Base-by-base conservation (phyloP, 2,888 invertebrate genomes). In the Chrysolina haemoptera region DNA sequence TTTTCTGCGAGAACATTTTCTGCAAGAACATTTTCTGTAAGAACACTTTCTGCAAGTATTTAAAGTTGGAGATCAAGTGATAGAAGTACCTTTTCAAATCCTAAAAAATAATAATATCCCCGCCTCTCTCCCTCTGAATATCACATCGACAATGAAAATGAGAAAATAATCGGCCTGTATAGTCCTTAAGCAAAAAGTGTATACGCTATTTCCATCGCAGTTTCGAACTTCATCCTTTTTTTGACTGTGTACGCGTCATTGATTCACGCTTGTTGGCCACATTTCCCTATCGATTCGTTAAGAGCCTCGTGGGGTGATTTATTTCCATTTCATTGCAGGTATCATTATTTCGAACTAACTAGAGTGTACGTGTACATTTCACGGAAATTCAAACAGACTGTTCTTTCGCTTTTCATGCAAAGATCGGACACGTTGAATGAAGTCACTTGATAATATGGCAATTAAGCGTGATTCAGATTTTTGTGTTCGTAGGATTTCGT, bases 351-450 rank as follows among this genome's bases (percentile, higher is more conserved):
- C 16, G 20, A 53, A 20, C 53, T 53, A 53, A 53, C 48, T 1
- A 4, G 18, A 11, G 14, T 20, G 12, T 53, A 22, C 18, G 53
- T 53, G 53, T 53, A 53, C 3, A 20, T 53, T 18, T 20, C 20
- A 18, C 10, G 11, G 53, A 12, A 20, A 20, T 41, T 40, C 63
- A 12, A 20, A 18, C 43, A 20, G 40, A 41, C 20, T 63, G 43
- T 41, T 63, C 16, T 43, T 20, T 43, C 40, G 43, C 43, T 41
- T 40, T 43, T 40, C 59, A 22, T 63, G 63, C 53, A 68, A 50
- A 50, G 41, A 68, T 72, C 69, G 69, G 70, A 66, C 53, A 65
- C 55, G 64, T 46, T 48, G 69, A 70, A 66, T 63, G 70, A 64
- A 55, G 35, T 62, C 11, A 70, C 41, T 27, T 62, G 70, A 70